Percentiles rank a stretch among this genome's conserved stretches.
These are phyloP conservation scores for Anarsia innoxiella DNA, from an alignment of 2,888 invertebrate genomes.

Conservation along the genomic window DNA sequence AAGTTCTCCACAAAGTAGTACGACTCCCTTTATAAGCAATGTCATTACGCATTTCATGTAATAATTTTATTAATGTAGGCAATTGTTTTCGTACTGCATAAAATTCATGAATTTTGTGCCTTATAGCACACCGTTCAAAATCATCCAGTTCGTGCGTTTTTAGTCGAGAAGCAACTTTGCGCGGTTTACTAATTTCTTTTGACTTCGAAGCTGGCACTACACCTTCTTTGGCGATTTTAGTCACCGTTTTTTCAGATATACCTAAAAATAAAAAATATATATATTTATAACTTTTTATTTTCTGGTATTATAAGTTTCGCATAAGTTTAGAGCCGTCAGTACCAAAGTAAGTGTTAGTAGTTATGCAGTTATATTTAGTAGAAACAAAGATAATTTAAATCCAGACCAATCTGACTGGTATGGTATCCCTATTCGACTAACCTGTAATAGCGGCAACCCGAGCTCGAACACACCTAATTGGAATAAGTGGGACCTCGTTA, in stretches of 20 bases:
- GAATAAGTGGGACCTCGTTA: not conserved
- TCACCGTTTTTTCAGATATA: constrained; percentile 6
- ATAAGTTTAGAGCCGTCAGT: too few relatives aligned
- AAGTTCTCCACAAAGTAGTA: constrained; percentile 15
- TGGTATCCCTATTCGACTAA: not conserved
- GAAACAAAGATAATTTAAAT: too few relatives aligned
- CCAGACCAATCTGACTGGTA: too few relatives aligned
- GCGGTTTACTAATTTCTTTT: not conserved
- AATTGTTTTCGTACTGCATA: constrained; percentile 15
- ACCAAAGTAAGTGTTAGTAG: too few relatives aligned
- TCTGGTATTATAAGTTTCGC: not conserved
- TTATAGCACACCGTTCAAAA: constrained; percentile 15
- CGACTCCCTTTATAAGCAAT: constrained; percentile 15
- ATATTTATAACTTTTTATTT: too few relatives aligned
- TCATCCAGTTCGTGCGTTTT: constrained; percentile 15
- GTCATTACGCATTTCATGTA: constrained; percentile 13
- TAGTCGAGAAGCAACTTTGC: not conserved
- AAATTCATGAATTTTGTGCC: constrained; percentile 5
- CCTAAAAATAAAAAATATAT: constrained; percentile 6
- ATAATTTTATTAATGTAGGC: constrained; percentile 15
- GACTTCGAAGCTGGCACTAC: not conserved
- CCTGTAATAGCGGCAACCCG: not conserved
- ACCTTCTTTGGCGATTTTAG: constrained; percentile 3
- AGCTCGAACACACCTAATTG: not conserved
- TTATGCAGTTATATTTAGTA: too few relatives aligned